Evolutionary conservation across 1,140 invertebrate genomes (phyloP), one percentile per base, ranked within the genome.

Genomic region (Brachionus paranguensis): DNA sequence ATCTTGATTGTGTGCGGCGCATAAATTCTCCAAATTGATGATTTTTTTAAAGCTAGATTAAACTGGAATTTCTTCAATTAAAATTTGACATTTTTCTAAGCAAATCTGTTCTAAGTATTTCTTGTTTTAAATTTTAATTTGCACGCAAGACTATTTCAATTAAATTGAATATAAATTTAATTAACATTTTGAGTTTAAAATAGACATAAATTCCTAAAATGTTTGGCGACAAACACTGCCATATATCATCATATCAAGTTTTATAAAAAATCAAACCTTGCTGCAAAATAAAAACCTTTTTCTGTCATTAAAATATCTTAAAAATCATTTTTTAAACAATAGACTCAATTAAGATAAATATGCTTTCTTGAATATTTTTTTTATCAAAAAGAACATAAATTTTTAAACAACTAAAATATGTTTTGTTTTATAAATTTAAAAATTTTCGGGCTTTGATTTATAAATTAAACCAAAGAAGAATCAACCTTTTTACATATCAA

Each of bases 1-100:
- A 74, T 74, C 70, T 74, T 74, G 70, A 74, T 74, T 74, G 33
- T 74, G 70, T 45, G 41, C 37, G 29, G 1, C 53, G 53, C 10
- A 60, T 68, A 68, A 33, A 27, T 12, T 68, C 27, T 33, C 53
- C 53, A 60, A 20, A 60, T 60, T 60, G 53, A 20, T 20, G 53
- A 60, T 17, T 24, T 60, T 53, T 53, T 27, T 60, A 24, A 24
- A 24, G n/a, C 20, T 60, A 20, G 10, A 20, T 60, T 60, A 60
- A 60, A 60, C 20, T 60, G 53, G 20, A 17, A 60, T 60, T 60
- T 60, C 20, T 60, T 60, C 53, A 60, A 60, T 17, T 20, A 60
- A 60, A 60, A 47, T 47, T 47, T 47, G 45, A 47, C 45, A 47
- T 47, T 47, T 47, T 47, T 47, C 45, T 47, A 47, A 47, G 45